Evolutionary conservation across 2,113 vertebrate genomes (phyloP).

Genomic region (Myiopsitta monachus): DNA sequence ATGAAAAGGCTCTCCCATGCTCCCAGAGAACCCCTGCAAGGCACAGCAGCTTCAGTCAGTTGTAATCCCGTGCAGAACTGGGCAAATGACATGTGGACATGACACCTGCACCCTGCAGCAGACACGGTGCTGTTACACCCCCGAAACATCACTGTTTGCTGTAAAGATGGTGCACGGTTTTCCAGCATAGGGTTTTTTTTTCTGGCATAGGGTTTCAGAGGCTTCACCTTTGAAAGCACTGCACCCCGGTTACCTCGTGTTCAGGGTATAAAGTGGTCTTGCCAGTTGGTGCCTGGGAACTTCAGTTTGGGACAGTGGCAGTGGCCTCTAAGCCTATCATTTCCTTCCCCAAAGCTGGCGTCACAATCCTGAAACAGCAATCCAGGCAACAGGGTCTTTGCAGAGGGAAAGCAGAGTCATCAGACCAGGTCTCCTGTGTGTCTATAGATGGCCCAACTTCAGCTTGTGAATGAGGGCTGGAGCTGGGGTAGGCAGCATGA

Average conservation of each 20-base stretch:
- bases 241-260: not conserved
- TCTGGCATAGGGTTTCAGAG: not conserved
- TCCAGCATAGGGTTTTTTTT: not conserved
- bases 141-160: accelerated
- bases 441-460: accelerated
- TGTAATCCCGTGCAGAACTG: not conserved
- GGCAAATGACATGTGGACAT: not conserved
- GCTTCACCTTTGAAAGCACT: not conserved
- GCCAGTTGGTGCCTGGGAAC: not conserved
- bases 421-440: not conserved
- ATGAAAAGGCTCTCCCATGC: not conserved
- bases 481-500: not conserved
- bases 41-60: not conserved
- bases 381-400: accelerated
- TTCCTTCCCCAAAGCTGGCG: not conserved
- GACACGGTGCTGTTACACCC: not conserved
- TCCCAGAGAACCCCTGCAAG: not conserved
- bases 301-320: not conserved
- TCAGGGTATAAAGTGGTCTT: accelerated
- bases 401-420: not conserved
- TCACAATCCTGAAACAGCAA: not conserved
- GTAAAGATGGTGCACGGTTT: not conserved
- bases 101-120: not conserved
- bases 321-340: too few species aligned
- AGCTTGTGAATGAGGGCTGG: not conserved